phyloP scores from a whole-genome alignment of 2,113 vertebrate species.

The Gallinago undulata region DNA sequence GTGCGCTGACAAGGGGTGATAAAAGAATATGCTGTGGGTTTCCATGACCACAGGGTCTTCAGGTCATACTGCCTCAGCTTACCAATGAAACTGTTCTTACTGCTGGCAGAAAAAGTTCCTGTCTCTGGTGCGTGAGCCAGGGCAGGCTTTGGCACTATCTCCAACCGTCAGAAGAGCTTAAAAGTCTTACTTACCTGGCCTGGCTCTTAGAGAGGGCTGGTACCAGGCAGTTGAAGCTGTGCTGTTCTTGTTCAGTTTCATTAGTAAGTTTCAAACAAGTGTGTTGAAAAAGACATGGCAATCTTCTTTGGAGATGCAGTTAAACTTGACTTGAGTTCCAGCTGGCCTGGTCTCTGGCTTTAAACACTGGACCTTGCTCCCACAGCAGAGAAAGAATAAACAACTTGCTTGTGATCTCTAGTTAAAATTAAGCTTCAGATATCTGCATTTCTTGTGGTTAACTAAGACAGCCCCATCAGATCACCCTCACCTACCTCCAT shows the following conservation, averaged over 20 bases:
- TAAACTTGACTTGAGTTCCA: not conserved
- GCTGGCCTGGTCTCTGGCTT: not conserved
- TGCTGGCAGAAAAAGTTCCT: not conserved
- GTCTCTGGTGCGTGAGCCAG: not conserved
- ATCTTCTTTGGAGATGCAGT: not conserved
- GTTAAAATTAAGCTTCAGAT: not conserved
- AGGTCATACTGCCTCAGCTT: not conserved
- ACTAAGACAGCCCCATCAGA: not conserved
- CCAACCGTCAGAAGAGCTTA: not conserved
- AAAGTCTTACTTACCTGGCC: not conserved
- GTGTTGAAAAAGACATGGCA: not conserved
- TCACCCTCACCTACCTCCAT: not conserved
- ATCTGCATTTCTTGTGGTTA: not conserved
- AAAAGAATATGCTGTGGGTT: not conserved
- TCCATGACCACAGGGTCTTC: not conserved
- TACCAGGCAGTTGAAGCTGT: not conserved
- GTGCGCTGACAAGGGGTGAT: not conserved
- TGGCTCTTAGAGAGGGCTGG: not conserved
- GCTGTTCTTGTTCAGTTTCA: not conserved
- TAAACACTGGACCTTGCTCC: not conserved
- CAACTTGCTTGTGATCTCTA: not conserved
- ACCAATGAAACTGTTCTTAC: not conserved
- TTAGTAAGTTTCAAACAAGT: not conserved
- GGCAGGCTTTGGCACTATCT: not conserved
- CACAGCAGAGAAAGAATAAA: not conserved